These are phyloP conservation scores for Pogonus chalceus DNA, from an alignment of 1,140 invertebrate species.

Conservation along the genomic window DNA sequence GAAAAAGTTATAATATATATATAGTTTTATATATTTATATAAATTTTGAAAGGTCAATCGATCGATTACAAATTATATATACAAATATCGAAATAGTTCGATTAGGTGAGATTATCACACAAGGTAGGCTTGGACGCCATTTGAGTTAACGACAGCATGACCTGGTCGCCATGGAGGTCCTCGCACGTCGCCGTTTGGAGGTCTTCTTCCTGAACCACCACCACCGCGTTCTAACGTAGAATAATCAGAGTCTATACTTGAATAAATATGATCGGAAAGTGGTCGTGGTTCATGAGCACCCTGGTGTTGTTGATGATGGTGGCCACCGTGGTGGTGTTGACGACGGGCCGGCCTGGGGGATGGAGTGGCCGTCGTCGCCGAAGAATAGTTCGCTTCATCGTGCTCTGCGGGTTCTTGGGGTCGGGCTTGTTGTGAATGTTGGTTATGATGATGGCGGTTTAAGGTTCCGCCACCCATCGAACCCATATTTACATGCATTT, in stretches of 20 bases:
- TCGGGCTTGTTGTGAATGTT: conserved; percentile 28
- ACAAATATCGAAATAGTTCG: not conserved
- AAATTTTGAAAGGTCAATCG: not conserved
- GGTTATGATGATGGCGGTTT: too few species aligned
- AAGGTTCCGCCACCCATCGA: conserved; percentile 11
- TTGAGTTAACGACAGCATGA: conserved; percentile 31
- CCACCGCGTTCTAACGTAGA: conserved; percentile 45
- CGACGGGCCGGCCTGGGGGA: conserved; percentile 49
- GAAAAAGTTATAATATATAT: not conserved
- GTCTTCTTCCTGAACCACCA: conserved; percentile 33
- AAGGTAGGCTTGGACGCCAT: conserved; percentile 42
- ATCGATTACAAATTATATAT: not conserved
- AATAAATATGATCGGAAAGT: conserved; percentile 77
- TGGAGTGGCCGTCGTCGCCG: conserved; percentile 50
- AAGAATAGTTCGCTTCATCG: conserved; percentile 51
- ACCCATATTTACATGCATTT: conserved; percentile 23
- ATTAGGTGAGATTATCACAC: conserved; percentile 38
- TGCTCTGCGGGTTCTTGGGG: conserved; percentile 38
- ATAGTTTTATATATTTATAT: not conserved
- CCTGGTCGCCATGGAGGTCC: conserved; percentile 32
- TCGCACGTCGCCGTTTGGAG: conserved; percentile 11
- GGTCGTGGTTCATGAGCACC: conserved; percentile 51
- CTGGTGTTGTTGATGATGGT: conserved; percentile 26
- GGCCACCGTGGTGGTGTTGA: conserved; percentile 28
- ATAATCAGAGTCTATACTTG: conserved; percentile 78